Base-by-base conservation (phyloP, 2,113 vertebrate genomes). In the Mirounga angustirostris region DNA sequence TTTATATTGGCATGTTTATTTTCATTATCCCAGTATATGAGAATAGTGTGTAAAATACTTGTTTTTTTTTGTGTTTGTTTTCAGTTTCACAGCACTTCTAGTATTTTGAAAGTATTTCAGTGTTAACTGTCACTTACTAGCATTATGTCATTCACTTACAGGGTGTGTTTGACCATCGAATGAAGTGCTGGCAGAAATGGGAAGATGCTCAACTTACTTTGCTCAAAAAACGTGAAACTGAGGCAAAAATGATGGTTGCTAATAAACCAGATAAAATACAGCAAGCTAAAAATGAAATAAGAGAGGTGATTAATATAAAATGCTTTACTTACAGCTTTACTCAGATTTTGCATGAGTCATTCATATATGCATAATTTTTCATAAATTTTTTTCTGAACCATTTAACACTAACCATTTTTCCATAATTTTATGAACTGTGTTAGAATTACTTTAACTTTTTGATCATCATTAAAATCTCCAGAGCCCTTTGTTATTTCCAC, bases 181-280 rank as follows among this genome's bases (percentile, higher is more conserved):
- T 99, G 99, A 99, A 99, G 98, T 99, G 99, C 87, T 99, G 99
- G 99, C 99, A 99, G 98, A 99, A 99, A 96, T 99, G 99, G 99
- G 99, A 99, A 98, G 99, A 99, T 98, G 99, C 99, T 95, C 99
- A 99, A 98, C 97, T 99, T 95, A 99, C 99, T 98, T 99, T 99
- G 98, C 99, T 99, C 98, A 99, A 99, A 98, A 99, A 99, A 98
- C 99, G 99, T 93, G 99, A 99, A 97, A 99, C 99, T 26, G 99
- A 99, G 97, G 99, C 99, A 97, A 99, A 99, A 98, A 99, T 99
- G 80, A 99, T 99, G 96, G 99, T 99, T 96, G 99, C 99, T 97
- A 99, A 99, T 98, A 99, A 99, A 98, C 99, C 99, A 54, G 99
- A 99, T 98, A 99, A 99, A 98, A 97, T 99, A 74, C 99, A 99